phyloP scores from a whole-genome alignment of 2,888 invertebrate genomes.

The Cantharis flavilabris region DNA sequence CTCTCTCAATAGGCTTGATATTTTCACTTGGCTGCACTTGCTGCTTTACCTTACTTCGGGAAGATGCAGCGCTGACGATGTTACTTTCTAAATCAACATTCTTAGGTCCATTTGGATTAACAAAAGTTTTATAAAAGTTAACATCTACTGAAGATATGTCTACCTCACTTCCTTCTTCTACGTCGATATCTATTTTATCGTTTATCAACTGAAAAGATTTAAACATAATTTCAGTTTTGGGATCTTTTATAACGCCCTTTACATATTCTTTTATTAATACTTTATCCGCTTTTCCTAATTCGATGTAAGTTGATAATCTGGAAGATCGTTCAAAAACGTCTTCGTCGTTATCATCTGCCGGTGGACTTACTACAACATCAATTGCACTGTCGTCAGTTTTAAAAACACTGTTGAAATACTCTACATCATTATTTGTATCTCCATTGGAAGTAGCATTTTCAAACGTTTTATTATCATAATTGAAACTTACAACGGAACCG shows the following conservation, averaged over 20 bases:
- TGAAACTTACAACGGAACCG: not conserved
- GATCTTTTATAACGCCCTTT: not conserved
- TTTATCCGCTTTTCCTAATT: not conserved
- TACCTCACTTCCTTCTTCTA: not conserved
- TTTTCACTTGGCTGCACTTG: not conserved
- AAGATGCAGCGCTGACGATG: not conserved
- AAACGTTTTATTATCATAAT: not conserved
- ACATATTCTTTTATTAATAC: not conserved
- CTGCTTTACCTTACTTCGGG: not conserved
- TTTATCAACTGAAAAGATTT: constrained; percentile 27
- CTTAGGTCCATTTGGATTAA: constrained; percentile 36
- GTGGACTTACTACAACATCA: not conserved
- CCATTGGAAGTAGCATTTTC: not conserved
- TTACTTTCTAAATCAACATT: not conserved
- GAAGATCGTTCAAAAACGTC: not conserved
- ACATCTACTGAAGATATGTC: constrained; percentile 25
- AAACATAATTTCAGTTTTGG: constrained; percentile 6
- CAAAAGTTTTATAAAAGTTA: constrained; percentile 38
- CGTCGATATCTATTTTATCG: not conserved
- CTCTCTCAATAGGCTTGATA: not conserved
- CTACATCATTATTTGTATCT: not conserved
- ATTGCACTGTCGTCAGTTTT: not conserved
- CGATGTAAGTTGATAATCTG: not conserved
- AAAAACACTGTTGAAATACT: not conserved
- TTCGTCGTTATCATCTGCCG: not conserved